Evolutionary conservation across 2,113 vertebrate genomes (phyloP), one percentile per base, ranked within the genome.

Genomic region (Trochalopteron elliotii): DNA sequence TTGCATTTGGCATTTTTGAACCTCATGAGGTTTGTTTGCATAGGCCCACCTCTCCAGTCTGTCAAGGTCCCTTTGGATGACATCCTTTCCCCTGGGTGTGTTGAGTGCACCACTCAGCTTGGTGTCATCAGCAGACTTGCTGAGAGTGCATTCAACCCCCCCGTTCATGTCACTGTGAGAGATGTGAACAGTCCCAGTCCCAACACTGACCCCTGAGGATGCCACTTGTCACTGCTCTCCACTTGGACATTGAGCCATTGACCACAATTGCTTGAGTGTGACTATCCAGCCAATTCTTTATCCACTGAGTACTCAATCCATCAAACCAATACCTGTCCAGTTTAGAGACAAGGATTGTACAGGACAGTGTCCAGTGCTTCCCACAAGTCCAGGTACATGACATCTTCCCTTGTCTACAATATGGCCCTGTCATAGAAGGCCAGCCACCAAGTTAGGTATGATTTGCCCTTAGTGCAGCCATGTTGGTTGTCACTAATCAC

Each of bases 131-230:
- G n/a, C 44, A 25, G 24, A 35, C 21, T 6, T 35, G 42, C 30
- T 86, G 61, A 25, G 17, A 6, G 14, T 7, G 21, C 61, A 22
- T 31, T 68, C 5, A 2, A 7, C 6, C 25, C 13, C 44, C 33
- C 52, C 50, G 25, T 9, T 35, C 0, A 1, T 31, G 25, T 31
- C 16, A 42, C 44, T 0, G 0, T 31, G 9, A 42, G 10, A 42
- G 30, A 12, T 17, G 71, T 27, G 30, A 44, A 42, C 53, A 59
- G 17, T 24, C 4, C 11, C 44, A 31, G 44, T 4, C 37, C 27
- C 31, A 37, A 0, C 5, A 33, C 12, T 25, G 39, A 31, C 14
- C 11, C 27, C 9, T 4, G 9, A 14, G 52, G 21, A 42, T 20
- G 49, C 25, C 42, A 40, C 44, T 50, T 7, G 1, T 16, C 24